Base-by-base conservation (phyloP, 1,140 invertebrate genomes). In the Drosophila virilis region DNA sequence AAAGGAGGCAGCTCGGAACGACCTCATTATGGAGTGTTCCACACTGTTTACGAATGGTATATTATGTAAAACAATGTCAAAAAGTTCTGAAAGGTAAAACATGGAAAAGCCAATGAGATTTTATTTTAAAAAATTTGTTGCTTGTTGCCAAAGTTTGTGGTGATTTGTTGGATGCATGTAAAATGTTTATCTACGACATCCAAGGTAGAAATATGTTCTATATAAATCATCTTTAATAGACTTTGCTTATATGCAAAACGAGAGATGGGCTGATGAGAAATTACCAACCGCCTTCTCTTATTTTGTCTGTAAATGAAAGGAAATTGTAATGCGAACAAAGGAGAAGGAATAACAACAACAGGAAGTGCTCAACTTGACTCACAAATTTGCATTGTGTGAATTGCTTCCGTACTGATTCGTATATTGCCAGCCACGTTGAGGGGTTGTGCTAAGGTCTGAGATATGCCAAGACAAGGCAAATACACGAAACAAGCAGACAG, bases 301-400 rank as follows among this genome's bases (percentile, higher is more conserved):
- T 37, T 42, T 37, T 32, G 13, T 17, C 32, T 38, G 55, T 43
- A 58, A 35, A 58, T 65, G 45, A 72, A 66, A 66, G 62, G 17
- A 52, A 43, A 46, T 37, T 9, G 38, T 15, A 10, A 12, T n/a
- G 6, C 10, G 8, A 17, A 40, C 2, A 0, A 1, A 17, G 15
- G 40, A 5, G 2, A 42, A n/a, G 32, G 22, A n/a, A 60, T 52
- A 45, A 6, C 13, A 61, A 8, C 37, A 57, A 13, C 38, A 57
- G 68, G 60, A 71, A 71, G 45, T 57, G 43, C 60, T 65, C 48
- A 65, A 60, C 61, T 66, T 60, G 78, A 59, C 78, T 68, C 60
- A 76, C 78, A 80, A 80, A 80, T 80, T 72, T 80, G 68, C 74
- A 81, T 81, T 77, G 69, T 74, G 78, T 72, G 77, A 80, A 81